phyloP scores from a whole-genome alignment of 2,888 invertebrate genomes.

The Rhamphomyia laevipes region DNA sequence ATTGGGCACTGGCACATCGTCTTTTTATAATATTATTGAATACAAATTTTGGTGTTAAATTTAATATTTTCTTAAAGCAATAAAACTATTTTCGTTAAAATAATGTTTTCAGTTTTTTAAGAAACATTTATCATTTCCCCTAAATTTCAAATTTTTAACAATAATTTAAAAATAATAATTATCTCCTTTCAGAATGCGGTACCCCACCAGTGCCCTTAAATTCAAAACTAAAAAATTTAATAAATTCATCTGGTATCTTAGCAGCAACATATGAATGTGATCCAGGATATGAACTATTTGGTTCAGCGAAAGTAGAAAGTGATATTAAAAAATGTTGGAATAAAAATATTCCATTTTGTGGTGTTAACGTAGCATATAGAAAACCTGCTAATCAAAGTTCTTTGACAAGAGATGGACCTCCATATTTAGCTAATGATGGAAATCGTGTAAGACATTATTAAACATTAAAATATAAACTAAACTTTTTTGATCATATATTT shows the following conservation, averaged over 20 bases:
- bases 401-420: slow-evolving; percentile 70
- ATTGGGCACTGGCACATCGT: too few relatives aligned
- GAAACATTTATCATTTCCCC: too few relatives aligned
- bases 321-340: slow-evolving; percentile 64
- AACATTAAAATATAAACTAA: too few relatives aligned
- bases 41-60: too few relatives aligned
- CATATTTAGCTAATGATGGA: slow-evolving; percentile 79
- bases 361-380: slow-evolving; percentile 75
- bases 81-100: too few relatives aligned
- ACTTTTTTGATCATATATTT: too few relatives aligned
- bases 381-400: slow-evolving; percentile 88
- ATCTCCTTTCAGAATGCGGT: slow-evolving; percentile 42
- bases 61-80: too few relatives aligned
- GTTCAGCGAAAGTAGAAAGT: slow-evolving; percentile 58
- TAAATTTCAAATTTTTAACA: too few relatives aligned
- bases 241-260: slow-evolving; percentile 42
- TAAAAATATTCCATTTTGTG: slow-evolving; percentile 73
- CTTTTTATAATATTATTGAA: too few relatives aligned
- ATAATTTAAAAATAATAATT: too few relatives aligned
- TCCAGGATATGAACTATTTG: slow-evolving; percentile 80
- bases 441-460: slow-evolving; percentile 35
- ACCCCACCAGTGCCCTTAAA: slow-evolving; percentile 79
- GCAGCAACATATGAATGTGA: slow-evolving; percentile 74
- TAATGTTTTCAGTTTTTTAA: too few relatives aligned
- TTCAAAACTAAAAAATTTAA: slow-evolving; percentile 48